These are phyloP conservation scores for Bufo gargarizans DNA, from an alignment of 2,113 vertebrate genomes.

Conservation along the genomic window DNA sequence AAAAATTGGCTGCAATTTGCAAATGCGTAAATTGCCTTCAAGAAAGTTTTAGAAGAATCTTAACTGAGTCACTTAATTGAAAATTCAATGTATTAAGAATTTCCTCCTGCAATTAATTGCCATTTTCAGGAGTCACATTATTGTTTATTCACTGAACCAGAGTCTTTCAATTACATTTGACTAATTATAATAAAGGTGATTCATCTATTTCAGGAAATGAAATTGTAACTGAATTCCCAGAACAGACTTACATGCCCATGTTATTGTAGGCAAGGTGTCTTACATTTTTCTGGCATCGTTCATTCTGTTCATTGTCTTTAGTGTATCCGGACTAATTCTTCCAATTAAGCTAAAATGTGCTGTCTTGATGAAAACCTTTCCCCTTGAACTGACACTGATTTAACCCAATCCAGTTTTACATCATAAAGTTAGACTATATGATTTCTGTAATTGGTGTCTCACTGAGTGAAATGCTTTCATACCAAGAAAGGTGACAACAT, in stretches of 20 bases:
- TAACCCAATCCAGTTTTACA: constrained; percentile 21
- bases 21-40: no score
- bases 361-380: constrained; percentile 24
- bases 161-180: background rate
- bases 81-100: no score
- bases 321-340: constrained; percentile 25
- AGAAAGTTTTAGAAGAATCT: no score
- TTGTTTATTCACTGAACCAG: background rate
- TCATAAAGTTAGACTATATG: constrained; percentile 14
- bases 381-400: constrained; percentile 19
- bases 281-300: background rate
- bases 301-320: background rate
- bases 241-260: background rate
- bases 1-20: no score
- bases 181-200: background rate
- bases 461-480: constrained; percentile 44
- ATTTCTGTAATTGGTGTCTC: constrained; percentile 40
- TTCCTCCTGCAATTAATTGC: background rate
- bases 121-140: background rate
- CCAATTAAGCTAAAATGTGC: constrained; percentile 41
- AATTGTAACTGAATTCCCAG: background rate
- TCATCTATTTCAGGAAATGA: background rate
- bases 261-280: background rate
- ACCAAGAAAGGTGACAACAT: constrained; percentile 35
- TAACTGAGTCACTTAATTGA: no score